Conservation (phyloP, 2,888 invertebrate genomes). For the Argynnis bischoffii region DNA sequence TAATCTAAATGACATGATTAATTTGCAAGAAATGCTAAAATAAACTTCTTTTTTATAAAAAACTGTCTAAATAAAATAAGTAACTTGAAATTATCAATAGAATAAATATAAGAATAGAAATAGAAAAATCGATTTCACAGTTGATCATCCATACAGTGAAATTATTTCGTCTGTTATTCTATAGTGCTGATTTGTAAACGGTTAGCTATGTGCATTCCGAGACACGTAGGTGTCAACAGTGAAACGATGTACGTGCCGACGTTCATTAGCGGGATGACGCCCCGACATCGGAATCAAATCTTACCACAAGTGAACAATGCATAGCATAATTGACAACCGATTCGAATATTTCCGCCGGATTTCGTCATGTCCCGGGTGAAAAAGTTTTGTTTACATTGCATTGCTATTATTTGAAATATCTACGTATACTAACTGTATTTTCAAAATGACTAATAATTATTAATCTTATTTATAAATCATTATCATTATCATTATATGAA, state of each 20-base stretch:
- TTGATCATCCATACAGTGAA: no score
- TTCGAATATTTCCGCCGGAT: conserved; percentile 12
- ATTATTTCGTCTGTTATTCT: background rate
- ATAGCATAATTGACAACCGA: conserved; percentile 35
- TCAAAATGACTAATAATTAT: no score
- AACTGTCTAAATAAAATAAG: no score
- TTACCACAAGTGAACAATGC: conserved; percentile 47
- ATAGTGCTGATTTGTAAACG: background rate
- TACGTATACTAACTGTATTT: no score
- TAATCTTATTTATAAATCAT: no score
- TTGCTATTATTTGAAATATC: no score
- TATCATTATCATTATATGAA: no score
- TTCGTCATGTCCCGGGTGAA: no score
- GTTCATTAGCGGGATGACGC: conserved; percentile 66
- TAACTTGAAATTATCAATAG: no score
- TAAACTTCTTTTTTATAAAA: no score
- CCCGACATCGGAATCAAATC: conserved; percentile 71
- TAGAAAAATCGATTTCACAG: background rate
- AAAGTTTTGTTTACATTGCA: no score
- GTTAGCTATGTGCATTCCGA: conserved; percentile 25
- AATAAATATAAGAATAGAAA: background rate
- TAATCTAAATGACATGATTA: conserved; percentile 6
- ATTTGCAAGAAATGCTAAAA: no score
- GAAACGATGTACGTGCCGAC: conserved; percentile 56
- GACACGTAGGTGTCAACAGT: conserved; percentile 53